Base-by-base conservation (phyloP, 2,888 invertebrate genomes). In the Meteorus cinctellus region DNA sequence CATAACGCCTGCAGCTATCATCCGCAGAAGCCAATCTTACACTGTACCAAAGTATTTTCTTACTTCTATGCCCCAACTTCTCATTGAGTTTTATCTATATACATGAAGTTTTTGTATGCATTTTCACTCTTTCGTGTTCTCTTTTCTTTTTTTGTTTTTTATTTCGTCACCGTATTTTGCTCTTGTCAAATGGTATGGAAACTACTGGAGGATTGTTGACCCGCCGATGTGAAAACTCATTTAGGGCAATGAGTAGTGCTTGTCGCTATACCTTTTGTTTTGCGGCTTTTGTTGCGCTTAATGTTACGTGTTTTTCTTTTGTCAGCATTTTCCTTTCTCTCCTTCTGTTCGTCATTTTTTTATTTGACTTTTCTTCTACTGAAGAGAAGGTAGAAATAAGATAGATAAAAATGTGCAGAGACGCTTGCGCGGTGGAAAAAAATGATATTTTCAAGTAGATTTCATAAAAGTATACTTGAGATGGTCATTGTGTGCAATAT, bases 21-120 rank as follows among this genome's bases (percentile, higher is more conserved):
- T 84, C 85, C 83, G 83, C 86, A 85, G 87, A 86, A 88, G 87
- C 88, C 86, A 85, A 86, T 86, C 84, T 88, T 85, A 84, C 84
- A 84, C 85, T 78, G 81, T 80, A 83, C 81, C 82, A 81, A 83
- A 84, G 63, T 34, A 77, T 78, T 71, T 78, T 62, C 45, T 36
- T 63, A 65, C 69, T 72, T 77, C 77, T 72, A 74, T 63, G 67
- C 68, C 60, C 60, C 72, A 73, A 73, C 69, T 27, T 24, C 51
- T 63, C 41, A 72, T 66, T 34, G 65, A 48, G 19, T 65, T 73
- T 70, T 74, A 66, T 19, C 71, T 68, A 76, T 76, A 78, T 75
- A 66, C 68, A 24, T 73, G 79, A 79, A 63, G 24, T 60, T 19
- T 41, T 41, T 45, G 19, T 45, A 41, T 45, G 31, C 63, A 51